A percentile compares a stretch with the other conserved stretches of the same genome.
phyloP scores from a whole-genome alignment of 2,797 vertebrate genomes.

The Semaprochilodus insignis region DNA sequence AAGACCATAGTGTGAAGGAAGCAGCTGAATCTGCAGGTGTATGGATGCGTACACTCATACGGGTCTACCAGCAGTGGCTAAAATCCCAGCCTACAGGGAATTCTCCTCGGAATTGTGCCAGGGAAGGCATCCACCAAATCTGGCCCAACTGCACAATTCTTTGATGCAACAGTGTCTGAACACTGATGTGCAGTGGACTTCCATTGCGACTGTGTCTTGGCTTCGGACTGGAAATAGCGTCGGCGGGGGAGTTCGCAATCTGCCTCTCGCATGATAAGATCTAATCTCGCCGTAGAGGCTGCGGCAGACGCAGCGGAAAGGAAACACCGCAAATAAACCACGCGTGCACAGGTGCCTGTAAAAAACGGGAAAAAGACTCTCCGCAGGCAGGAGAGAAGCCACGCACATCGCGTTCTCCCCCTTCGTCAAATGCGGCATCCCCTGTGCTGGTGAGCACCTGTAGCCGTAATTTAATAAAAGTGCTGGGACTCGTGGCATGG shows the following conservation, averaged over 20 bases:
- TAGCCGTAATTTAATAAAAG: constrained; percentile 57
- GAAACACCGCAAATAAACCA: constrained; percentile 20
- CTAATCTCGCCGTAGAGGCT: constrained; percentile 26
- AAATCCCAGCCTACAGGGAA: not conserved
- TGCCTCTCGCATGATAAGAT: constrained; percentile 36
- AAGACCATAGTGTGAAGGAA: no score
- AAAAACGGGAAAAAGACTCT: constrained; percentile 5
- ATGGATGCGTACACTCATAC: no score
- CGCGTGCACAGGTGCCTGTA: not conserved
- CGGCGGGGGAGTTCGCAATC: constrained; percentile 27
- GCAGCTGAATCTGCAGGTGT: no score
- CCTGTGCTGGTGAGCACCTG: constrained; percentile 42
- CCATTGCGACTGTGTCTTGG: not conserved
- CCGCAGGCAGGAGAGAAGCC: constrained; percentile 25
- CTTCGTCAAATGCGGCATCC: constrained; percentile 50
- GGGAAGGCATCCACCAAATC: no score
- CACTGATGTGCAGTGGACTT: not conserved
- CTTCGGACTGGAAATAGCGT: constrained; percentile 31
- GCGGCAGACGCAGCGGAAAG: not conserved
- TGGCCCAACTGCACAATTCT: no score
- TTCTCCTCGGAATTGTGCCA: not conserved
- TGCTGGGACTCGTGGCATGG: constrained; percentile 42
- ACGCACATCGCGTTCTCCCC: constrained; percentile 28
- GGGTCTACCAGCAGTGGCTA: not conserved
- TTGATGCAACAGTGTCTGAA: no score